Evolutionary conservation across 1,140 invertebrate species (phyloP).

Genomic region (Kradibia gibbosae): DNA sequence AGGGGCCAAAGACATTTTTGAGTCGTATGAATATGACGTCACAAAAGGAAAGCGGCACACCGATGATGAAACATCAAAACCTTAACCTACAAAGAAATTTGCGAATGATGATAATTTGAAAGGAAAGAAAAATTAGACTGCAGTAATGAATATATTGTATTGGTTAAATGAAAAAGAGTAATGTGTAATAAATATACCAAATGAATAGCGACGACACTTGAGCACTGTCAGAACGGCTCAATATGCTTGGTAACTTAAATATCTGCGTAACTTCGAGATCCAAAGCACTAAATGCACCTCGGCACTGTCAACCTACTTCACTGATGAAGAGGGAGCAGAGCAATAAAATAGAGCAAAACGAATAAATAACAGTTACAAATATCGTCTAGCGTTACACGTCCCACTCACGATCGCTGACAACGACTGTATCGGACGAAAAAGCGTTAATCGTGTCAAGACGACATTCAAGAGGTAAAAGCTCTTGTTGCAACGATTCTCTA

Average conservation of each 20-base stretch:
- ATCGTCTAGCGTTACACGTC: not conserved
- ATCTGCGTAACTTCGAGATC: not conserved
- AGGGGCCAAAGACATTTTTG: not conserved
- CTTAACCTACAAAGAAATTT: not conserved
- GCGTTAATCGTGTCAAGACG: slow-evolving; percentile 9
- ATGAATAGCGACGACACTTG: not conserved
- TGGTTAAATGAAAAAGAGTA: not conserved
- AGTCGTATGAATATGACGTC: not conserved
- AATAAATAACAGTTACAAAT: not conserved
- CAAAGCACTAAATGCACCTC: slow-evolving; percentile 7
- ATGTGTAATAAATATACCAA: slow-evolving; percentile 2
- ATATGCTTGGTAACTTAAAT: slow-evolving; percentile 6
- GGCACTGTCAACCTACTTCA: not conserved
- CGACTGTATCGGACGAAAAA: slow-evolving; percentile 4
- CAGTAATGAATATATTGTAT: not conserved
- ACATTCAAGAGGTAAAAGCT: not conserved
- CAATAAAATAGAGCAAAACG: not conserved
- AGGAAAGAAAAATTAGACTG: not conserved
- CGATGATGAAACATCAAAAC: not conserved
- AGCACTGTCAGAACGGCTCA: not conserved
- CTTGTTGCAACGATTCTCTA: slow-evolving; percentile 11
- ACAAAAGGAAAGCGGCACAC: not conserved
- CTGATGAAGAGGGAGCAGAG: not conserved
- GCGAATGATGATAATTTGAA: not conserved
- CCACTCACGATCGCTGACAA: not conserved